Percentiles rank a stretch among this genome's conserved stretches.
phyloP scores from a whole-genome alignment of 1,140 invertebrate genomes.

The Drosophila kohkoa region DNA sequence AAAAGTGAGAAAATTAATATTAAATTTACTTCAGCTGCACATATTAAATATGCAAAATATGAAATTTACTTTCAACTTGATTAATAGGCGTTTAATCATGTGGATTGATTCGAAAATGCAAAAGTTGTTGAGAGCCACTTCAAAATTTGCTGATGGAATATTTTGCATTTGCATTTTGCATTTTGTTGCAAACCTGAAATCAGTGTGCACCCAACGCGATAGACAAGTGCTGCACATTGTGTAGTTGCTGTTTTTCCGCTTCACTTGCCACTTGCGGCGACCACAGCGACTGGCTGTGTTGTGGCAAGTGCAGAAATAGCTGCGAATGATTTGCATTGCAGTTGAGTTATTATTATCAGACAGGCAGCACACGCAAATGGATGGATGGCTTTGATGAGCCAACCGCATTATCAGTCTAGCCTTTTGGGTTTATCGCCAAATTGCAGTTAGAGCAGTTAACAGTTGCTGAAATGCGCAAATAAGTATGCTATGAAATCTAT shows the following conservation, averaged over 20 bases:
- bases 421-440: conserved; percentile 48
- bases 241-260: conserved; percentile 56
- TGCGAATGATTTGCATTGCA: conserved; percentile 54
- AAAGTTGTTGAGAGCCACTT: background rate
- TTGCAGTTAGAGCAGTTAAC: conserved; percentile 22
- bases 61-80: background rate
- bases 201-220: conserved; percentile 17
- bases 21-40: background rate
- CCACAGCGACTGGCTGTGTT: conserved; percentile 54
- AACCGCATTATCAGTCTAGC: conserved; percentile 24
- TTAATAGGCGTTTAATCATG: conserved; percentile 9
- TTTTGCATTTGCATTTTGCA: background rate
- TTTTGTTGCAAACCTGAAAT: background rate
- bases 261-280: conserved; percentile 47
- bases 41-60: background rate
- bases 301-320: conserved; percentile 40
- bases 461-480: background rate
- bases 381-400: conserved; percentile 8
- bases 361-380: conserved; percentile 21
- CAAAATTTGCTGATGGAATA: background rate
- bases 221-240: conserved; percentile 1
- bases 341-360: conserved; percentile 67
- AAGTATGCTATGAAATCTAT: background rate
- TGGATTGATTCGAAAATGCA: background rate
- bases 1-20: conserved; percentile 25